Base-by-base conservation (phyloP, 1,140 invertebrate species). In the Aphis gossypii region DNA sequence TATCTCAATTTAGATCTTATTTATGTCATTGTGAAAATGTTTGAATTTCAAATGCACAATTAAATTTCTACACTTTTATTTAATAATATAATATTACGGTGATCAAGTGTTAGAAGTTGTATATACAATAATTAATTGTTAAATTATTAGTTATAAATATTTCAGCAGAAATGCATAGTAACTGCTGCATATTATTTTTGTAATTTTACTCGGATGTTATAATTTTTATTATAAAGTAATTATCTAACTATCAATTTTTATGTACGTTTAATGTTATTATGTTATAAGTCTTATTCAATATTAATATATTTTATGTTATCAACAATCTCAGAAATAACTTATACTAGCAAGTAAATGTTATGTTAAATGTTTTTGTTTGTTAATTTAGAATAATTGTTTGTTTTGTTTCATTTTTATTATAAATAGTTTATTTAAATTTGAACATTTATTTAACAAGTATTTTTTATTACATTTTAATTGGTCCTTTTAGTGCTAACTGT, bases 401-500 rank as follows among this genome's bases (percentile, higher is more conserved):
- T 68, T 68, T 60, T 60, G 30, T 60, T 60, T 30, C 4, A 30
- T 60, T 60, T 68, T 14, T n/a, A 68, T 68, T n/a, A n/a, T 68
- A 68, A 3, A 68, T 68, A 11, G 11, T 68, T 68, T 4, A 68
- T 68, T 68, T n/a, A 68, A 68, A 68, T 0, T 76, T n/a, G 30
- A 35, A n/a, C 30, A 76, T n/a, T 76, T 76, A n/a, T 76, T 76
- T n/a, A n/a, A 76, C 30, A 48, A 87, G 18, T n/a, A 48, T 44
- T 44, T 84, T 44, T 68, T 90, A 35, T 92, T 82, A 92, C 7
- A 83, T 48, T 41, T 93, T 96, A 96, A 30, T 84, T 44, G 92
- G 92, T 95, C 96, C 96, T 87, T 96, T 95, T 7, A 97, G 95
- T 44, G 96, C 96, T 94, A 97, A 95, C 95, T 98, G 97, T 60